Percentiles rank a stretch among this genome's conserved stretches.
phyloP scores from a whole-genome alignment of 2,888 invertebrate genomes.

The Adela reaumurella region DNA sequence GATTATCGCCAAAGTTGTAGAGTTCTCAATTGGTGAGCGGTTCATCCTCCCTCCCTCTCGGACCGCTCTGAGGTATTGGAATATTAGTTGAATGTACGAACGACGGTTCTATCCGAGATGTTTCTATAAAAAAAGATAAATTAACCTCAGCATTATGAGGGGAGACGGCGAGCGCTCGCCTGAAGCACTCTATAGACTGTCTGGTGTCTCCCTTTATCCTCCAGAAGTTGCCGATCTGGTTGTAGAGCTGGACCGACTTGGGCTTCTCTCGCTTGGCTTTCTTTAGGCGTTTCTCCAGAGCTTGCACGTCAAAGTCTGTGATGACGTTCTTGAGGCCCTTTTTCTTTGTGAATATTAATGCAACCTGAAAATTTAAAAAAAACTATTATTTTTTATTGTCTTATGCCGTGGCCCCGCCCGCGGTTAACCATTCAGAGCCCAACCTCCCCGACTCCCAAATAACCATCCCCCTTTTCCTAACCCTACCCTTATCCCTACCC shows the following conservation, averaged over 20 bases:
- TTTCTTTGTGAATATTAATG: constrained; percentile 71
- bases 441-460: no score
- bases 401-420: no score
- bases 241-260: constrained; percentile 79
- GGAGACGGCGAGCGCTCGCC: constrained; percentile 78
- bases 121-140: constrained; percentile 10
- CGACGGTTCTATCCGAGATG: not conserved
- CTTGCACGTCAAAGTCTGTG: constrained; percentile 70
- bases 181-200: constrained; percentile 85
- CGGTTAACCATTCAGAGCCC: no score
- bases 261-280: constrained; percentile 81
- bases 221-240: constrained; percentile 91
- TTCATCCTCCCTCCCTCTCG: no score
- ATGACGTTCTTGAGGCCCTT: constrained; percentile 57
- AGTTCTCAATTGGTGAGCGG: no score
- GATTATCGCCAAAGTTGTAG: no score
- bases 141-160: constrained; percentile 80
- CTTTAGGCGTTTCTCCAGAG: constrained; percentile 68
- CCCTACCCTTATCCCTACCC: no score
- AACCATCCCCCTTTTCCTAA: no score
- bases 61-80: no score
- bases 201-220: constrained; percentile 84
- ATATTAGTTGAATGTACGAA: no score
- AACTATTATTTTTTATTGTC: no score
- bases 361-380: constrained; percentile 50